Evolutionary conservation across 2,888 invertebrate species (phyloP).

Genomic region (Brenthis hecate): DNA sequence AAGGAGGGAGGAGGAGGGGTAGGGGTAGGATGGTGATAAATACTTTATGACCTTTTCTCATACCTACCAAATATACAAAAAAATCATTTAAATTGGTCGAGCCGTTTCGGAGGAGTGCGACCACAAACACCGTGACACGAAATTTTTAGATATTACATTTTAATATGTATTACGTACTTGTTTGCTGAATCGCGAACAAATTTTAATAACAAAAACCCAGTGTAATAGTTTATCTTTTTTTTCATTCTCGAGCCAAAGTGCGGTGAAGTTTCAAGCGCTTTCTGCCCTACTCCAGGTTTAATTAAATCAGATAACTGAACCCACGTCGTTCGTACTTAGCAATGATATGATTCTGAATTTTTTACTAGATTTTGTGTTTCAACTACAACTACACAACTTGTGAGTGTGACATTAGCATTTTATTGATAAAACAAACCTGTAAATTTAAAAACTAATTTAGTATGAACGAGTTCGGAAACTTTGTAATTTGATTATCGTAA

Average conservation of each 20-base stretch:
- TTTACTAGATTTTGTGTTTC: slow-evolving; percentile 1
- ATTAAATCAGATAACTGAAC: slow-evolving; percentile 30
- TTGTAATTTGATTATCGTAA: no score
- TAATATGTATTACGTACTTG: slow-evolving; percentile 1
- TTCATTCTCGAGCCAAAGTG: slow-evolving; percentile 22
- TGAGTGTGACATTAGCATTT: slow-evolving; percentile 2
- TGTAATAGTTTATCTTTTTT: slow-evolving; percentile 14
- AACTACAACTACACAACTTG: not conserved
- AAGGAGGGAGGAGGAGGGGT: no score
- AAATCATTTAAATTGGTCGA: no score
- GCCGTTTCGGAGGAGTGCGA: no score
- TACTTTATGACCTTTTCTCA: no score
- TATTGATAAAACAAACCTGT: not conserved
- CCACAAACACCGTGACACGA: no score
- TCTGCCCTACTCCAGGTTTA: slow-evolving; percentile 27
- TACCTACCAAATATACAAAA: no score
- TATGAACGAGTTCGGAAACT: no score
- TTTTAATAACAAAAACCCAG: slow-evolving; percentile 13
- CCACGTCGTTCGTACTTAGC: slow-evolving; percentile 24
- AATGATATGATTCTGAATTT: slow-evolving; percentile 22
- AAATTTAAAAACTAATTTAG: no score
- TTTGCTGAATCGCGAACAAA: slow-evolving; percentile 8
- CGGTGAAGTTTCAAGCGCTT: slow-evolving; percentile 27
- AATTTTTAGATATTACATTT: not conserved
- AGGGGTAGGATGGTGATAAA: no score